phyloP scores from a whole-genome alignment of 2,113 vertebrate genomes.

The Phalacrocorax brasilianus region DNA sequence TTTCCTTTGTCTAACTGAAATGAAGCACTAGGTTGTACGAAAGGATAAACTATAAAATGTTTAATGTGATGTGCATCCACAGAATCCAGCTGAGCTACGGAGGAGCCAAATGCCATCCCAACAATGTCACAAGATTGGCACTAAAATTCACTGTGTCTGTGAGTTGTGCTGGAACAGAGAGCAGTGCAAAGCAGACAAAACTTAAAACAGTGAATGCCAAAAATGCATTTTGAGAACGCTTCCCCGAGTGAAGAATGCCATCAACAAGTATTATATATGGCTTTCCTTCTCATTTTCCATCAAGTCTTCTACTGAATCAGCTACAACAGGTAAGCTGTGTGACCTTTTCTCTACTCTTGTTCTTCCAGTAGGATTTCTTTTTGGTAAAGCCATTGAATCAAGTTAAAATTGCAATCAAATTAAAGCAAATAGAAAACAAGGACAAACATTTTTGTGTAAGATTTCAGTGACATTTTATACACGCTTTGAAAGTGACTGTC shows the following conservation, averaged over 20 bases:
- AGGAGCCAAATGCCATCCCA: background rate
- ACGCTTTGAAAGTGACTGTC: background rate
- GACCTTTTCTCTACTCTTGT: background rate
- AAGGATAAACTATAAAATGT: background rate
- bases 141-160: background rate
- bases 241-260: background rate
- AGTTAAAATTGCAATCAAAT: background rate
- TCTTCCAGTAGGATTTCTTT: background rate
- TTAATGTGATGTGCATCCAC: background rate
- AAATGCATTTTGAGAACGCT: background rate
- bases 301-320: background rate
- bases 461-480: background rate
- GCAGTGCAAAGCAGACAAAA: background rate
- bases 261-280: background rate
- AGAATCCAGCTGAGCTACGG: background rate
- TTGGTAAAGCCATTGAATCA: background rate
- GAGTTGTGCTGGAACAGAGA: fast-evolving
- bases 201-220: background rate
- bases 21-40: background rate
- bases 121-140: background rate
- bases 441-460: background rate
- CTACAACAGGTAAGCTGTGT: background rate
- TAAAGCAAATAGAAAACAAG: background rate
- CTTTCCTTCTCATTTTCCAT: background rate
- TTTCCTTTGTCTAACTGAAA: background rate